These are phyloP conservation scores for Thalpophila matura DNA, from an alignment of 2,888 invertebrate genomes.

Conservation along the genomic window DNA sequence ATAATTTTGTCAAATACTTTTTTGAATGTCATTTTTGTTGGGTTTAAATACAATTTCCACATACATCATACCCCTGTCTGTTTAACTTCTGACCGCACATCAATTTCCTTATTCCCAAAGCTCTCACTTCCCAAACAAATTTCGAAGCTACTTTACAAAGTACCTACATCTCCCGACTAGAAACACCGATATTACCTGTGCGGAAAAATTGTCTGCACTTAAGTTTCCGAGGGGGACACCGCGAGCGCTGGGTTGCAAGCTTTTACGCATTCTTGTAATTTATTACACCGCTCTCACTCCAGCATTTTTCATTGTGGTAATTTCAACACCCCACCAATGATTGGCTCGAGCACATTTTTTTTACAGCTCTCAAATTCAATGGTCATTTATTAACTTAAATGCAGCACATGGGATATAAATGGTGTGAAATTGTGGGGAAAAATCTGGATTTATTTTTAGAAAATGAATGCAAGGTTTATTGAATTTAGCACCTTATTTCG, in stretches of 20 bases:
- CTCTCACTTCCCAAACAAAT: slow-evolving; percentile 19
- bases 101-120: neutral
- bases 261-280: slow-evolving; percentile 81
- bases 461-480: slow-evolving; percentile 16
- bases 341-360: slow-evolving; percentile 72
- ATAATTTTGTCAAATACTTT: neutral
- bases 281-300: slow-evolving; percentile 71
- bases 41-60: neutral
- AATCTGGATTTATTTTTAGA: slow-evolving; percentile 19
- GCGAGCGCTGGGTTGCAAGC: slow-evolving; percentile 66
- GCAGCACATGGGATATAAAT: slow-evolving; percentile 53
- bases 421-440: slow-evolving; percentile 46
- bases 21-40: neutral
- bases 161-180: slow-evolving; percentile 29
- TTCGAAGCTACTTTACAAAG: slow-evolving; percentile 35
- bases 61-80: neutral
- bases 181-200: slow-evolving; percentile 60
- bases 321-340: slow-evolving; percentile 74
- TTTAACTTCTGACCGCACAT: slow-evolving; percentile 2
- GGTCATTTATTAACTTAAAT: slow-evolving; percentile 68
- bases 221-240: slow-evolving; percentile 62
- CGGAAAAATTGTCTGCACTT: slow-evolving; percentile 66
- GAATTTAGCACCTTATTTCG: neutral
- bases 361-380: slow-evolving; percentile 67
- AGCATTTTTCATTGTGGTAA: slow-evolving; percentile 77